Evolutionary conservation across 2,797 vertebrate species (phyloP), one percentile per base, ranked within the genome.

Genomic region (Notamacropus eugenii): DNA sequence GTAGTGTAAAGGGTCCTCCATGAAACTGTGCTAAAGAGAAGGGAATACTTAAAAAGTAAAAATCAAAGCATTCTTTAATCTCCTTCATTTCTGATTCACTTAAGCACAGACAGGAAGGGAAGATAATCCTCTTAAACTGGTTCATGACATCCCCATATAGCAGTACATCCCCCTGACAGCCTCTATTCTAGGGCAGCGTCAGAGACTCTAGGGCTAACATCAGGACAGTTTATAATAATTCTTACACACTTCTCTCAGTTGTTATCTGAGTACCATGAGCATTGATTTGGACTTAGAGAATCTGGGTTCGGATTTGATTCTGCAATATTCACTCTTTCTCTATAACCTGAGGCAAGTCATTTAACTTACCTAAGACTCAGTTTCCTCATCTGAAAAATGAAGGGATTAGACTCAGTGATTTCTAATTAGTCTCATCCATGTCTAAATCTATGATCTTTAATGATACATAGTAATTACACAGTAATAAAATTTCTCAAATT

Each of bases 81-180:
- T n/a, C 62, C 62, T n/a, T n/a, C 34, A 46, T 92, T 94, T 96
- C 54, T 94, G 59, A 57, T 56, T 91, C 59, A 5, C 22, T 96
- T 96, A 94, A 46, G 91, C n/a, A 27, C 5, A n/a, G 56, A 74
- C 28, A 28, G 50, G 93, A 82, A 82, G 6, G 8, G 40, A 19
- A 74, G 34, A 54, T 67, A 90, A 90, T 50, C 54, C 34, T 28
- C 34, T 13, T 50, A 58, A 5, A 58, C 19, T 40, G 91, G 92
- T 55, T 16, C 11, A 2, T 90, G 46, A 6, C n/a, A 54, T 67
- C 3, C 22, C 54, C 62, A 87, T 54, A n/a, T 28, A 58, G 50
- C 40, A 58, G 34, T 54, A 55, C 27, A 34, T 22, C n/a, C 67
- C 28, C 11, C 4, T 29, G 16, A 8, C 2, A 34, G 5, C 16